Evolutionary conservation across 1,140 invertebrate genomes (phyloP).

Genomic region (Tetraneura akinire): DNA sequence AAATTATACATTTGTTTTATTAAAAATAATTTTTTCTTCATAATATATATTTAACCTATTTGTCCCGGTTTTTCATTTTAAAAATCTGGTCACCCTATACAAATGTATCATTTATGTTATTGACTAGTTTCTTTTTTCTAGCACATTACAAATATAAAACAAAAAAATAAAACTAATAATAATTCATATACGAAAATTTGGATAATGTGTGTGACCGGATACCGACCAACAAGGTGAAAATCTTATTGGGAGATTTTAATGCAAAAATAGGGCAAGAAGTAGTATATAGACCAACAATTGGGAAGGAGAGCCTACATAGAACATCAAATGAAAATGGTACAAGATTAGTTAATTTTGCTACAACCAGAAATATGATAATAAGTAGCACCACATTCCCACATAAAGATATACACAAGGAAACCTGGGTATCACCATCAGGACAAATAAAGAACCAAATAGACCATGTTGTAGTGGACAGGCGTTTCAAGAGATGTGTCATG

Average conservation of each 20-base stretch:
- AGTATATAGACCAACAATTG: slow-evolving; percentile 52
- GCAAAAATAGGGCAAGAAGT: slow-evolving; percentile 44
- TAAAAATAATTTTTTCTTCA: no score
- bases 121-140: no score
- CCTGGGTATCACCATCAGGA: slow-evolving; percentile 53
- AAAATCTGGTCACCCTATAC: no score
- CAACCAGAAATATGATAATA: slow-evolving; percentile 52
- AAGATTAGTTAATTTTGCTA: slow-evolving; percentile 27
- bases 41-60: no score
- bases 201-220: neutral
- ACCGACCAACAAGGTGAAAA: slow-evolving; percentile 47
- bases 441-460: slow-evolving; percentile 53
- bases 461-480: slow-evolving; percentile 41
- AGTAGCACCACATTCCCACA: slow-evolving; percentile 53
- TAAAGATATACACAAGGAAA: slow-evolving; percentile 55
- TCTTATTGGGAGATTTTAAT: slow-evolving; percentile 39
- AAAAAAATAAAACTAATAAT: no score
- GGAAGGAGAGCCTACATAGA: slow-evolving; percentile 57
- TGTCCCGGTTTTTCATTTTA: no score
- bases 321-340: slow-evolving; percentile 53
- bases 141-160: no score
- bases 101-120: no score
- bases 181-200: neutral
- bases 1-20: no score
- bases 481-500: neutral